Conservation (phyloP, 2,888 invertebrate species). For the Brachyopa scutellaris region DNA sequence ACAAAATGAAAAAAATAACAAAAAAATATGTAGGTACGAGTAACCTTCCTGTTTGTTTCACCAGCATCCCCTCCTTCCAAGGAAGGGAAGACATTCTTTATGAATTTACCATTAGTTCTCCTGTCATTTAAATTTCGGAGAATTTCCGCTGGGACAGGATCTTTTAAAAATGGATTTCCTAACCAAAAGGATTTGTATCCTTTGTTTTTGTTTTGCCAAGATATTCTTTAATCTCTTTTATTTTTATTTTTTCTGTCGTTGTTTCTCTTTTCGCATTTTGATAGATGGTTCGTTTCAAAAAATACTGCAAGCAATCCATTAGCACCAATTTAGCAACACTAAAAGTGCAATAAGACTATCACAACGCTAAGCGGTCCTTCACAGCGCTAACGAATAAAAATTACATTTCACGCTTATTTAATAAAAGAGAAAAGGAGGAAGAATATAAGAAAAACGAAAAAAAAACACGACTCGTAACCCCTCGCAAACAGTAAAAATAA, state of each 20-base stretch:
- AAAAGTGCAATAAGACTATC: conserved; percentile 13
- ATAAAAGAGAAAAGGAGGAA: conserved; percentile 12
- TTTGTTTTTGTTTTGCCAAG: neutral
- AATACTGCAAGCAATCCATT: conserved; percentile 46
- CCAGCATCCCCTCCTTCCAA: no score
- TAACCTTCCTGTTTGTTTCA: no score
- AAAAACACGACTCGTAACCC: neutral
- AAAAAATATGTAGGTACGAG: no score
- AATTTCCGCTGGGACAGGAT: conserved; percentile 24
- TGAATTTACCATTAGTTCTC: conserved; percentile 26
- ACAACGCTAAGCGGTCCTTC: neutral
- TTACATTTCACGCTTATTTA: conserved; percentile 34
- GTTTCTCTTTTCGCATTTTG: neutral
- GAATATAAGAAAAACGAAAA: neutral
- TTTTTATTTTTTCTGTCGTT: neutral
- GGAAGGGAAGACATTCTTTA: conserved; percentile 46
- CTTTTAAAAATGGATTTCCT: no score
- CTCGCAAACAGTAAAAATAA: neutral
- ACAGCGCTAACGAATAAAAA: conserved; percentile 13
- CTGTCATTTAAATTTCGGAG: conserved; percentile 23
- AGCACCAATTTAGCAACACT: neutral
- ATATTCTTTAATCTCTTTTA: neutral
- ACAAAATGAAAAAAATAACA: no score
- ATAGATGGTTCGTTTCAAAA: conserved; percentile 20
- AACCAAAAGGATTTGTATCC: neutral